Conservation (phyloP, 2,888 invertebrate species). For the Scelioninae gen. 2 region DNA sequence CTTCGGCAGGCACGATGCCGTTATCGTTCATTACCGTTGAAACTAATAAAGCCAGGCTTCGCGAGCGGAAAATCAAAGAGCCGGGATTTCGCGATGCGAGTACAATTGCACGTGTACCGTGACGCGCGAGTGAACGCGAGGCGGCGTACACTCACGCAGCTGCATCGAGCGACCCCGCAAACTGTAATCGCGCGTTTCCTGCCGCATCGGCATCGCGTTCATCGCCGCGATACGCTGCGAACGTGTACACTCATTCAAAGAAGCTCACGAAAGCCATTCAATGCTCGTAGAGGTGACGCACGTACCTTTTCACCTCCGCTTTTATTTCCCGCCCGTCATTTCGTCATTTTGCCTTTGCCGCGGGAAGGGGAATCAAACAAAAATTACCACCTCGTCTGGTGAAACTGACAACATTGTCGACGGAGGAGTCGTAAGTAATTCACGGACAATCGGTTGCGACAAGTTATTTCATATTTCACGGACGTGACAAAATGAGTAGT, state of each 20-base stretch:
- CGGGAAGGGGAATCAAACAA: too few species aligned
- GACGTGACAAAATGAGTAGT: too few species aligned
- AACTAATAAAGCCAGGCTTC: constrained; percentile 38
- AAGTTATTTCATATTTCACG: too few species aligned
- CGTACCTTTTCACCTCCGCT: too few species aligned
- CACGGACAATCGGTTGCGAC: too few species aligned
- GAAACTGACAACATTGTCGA: too few species aligned
- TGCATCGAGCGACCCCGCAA: constrained; percentile 63
- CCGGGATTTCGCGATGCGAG: constrained; percentile 33
- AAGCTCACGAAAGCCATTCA: constrained; percentile 42
- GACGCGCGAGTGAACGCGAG: constrained; percentile 48
- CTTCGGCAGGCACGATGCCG: constrained; percentile 19
- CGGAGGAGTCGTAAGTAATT: too few species aligned
- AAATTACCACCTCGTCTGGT: too few species aligned
- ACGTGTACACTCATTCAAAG: constrained; percentile 65
- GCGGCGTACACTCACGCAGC: constrained; percentile 63
- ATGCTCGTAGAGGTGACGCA: constrained; percentile 4
- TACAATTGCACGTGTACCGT: constrained; percentile 39
- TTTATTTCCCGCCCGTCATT: too few species aligned
- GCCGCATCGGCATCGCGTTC: constrained; percentile 70
- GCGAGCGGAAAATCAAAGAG: constrained; percentile 41
- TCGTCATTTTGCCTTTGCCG: too few species aligned
- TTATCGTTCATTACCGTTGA: constrained; percentile 36
- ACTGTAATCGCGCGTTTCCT: constrained; percentile 72
- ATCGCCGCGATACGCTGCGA: constrained; percentile 67